phyloP scores from a whole-genome alignment of 2,797 vertebrate species.

The Myotis planiceps region DNA sequence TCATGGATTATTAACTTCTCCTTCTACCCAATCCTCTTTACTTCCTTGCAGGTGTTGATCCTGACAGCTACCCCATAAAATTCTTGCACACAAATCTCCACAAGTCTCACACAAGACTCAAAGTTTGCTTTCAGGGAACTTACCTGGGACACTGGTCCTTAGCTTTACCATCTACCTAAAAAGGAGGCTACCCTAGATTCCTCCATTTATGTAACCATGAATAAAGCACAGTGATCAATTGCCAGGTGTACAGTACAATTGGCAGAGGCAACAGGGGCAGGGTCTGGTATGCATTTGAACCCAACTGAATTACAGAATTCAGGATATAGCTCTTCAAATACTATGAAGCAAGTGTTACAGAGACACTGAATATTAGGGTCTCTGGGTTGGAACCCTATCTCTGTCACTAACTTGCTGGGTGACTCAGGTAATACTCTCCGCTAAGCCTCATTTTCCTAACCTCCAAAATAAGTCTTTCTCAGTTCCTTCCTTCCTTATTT shows the following conservation, averaged over 20 bases:
- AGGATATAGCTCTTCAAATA: neutral
- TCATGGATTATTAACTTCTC: neutral
- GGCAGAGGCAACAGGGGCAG: too few relatives aligned
- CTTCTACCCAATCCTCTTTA: neutral
- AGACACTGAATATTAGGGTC: neutral
- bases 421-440: neutral
- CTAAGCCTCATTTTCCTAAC: neutral
- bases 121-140: neutral
- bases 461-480: neutral
- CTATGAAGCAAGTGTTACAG: neutral
- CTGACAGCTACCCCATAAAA: neutral
- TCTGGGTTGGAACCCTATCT: neutral
- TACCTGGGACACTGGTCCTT: neutral
- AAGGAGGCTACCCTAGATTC: neutral
- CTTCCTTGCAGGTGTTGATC: neutral
- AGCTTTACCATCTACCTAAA: neutral
- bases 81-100: neutral
- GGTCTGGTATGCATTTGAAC: neutral
- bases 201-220: neutral
- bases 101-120: neutral
- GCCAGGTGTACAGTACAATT: neutral
- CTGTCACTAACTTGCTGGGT: neutral
- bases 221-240: neutral
- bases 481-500: neutral
- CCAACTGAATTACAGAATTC: neutral